A percentile compares a stretch with the other conserved stretches of the same genome.
Conservation (phyloP, 2,888 invertebrate genomes). For the Heliconius hortense region DNA sequence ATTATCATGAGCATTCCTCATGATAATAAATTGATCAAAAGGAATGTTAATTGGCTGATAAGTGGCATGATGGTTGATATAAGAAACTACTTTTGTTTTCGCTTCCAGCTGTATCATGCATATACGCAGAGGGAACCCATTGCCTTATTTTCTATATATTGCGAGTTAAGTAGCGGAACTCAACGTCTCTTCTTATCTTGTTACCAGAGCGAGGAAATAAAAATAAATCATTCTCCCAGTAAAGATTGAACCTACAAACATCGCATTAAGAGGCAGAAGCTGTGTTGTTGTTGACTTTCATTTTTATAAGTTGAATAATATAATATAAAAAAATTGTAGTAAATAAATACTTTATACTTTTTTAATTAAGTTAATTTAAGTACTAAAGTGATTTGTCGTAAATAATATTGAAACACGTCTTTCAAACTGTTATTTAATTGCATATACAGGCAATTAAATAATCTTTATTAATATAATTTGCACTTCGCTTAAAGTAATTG, state of each 20-base stretch:
- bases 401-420: neutral
- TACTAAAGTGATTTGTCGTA: neutral
- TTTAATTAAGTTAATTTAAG: neutral
- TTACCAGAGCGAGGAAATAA: too few species aligned
- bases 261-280: too few species aligned
- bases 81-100: neutral
- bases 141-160: too few species aligned
- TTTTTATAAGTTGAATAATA: neutral
- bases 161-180: too few species aligned
- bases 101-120: too few species aligned
- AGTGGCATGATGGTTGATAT: neutral
- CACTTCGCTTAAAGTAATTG: neutral
- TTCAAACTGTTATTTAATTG: neutral
- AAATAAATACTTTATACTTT: neutral
- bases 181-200: too few species aligned
- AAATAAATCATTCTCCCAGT: too few species aligned
- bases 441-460: neutral
- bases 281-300: neutral
- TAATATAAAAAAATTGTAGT: too few species aligned
- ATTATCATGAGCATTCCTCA: too few species aligned
- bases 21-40: neutral
- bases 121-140: too few species aligned
- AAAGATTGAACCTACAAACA: too few species aligned
- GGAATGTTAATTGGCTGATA: neutral
- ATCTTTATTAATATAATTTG: neutral